Evolutionary conservation across 2,113 vertebrate species (phyloP).

Genomic region (Siphamia tubifer): DNA sequence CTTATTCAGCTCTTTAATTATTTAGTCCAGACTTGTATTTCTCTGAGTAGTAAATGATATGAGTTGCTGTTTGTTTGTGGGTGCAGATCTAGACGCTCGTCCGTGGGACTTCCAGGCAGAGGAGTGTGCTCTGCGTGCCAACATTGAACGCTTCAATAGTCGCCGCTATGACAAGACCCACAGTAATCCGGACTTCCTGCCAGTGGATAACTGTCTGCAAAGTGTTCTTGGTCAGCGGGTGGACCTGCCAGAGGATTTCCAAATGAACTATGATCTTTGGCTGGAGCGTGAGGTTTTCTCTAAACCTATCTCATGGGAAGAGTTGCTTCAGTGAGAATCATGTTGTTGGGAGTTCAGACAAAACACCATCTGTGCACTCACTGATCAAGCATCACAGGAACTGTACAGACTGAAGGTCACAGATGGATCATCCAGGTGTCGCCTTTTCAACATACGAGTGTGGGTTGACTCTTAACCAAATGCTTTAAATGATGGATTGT

Average conservation of each 20-base stretch:
- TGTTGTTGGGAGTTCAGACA: slow-evolving; percentile 3
- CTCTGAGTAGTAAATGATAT: too few species aligned
- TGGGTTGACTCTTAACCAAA: slow-evolving; percentile 8
- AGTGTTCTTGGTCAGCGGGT: slow-evolving; percentile 95
- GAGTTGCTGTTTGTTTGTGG: not conserved
- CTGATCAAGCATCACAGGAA: not conserved
- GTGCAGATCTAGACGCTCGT: slow-evolving; percentile 93
- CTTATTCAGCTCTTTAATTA: too few species aligned
- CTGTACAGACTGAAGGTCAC: slow-evolving; percentile 1
- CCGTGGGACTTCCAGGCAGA: slow-evolving; percentile 99
- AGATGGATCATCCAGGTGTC: not conserved
- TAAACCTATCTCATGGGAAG: slow-evolving; percentile 97
- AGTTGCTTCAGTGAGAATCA: slow-evolving; percentile 88
- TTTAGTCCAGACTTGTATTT: too few species aligned
- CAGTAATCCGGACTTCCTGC: slow-evolving; percentile 92
- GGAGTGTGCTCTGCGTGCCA: slow-evolving; percentile 94
- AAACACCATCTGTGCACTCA: slow-evolving; percentile 1
- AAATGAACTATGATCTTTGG: slow-evolving; percentile 99
- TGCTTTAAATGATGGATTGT: slow-evolving; percentile 19
- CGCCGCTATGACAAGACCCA: slow-evolving; percentile 92
- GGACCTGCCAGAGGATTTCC: slow-evolving; percentile 95
- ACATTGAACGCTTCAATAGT: slow-evolving; percentile 95
- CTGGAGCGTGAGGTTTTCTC: slow-evolving; percentile 98
- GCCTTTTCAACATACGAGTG: not conserved
- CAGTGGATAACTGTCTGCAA: slow-evolving; percentile 97